Conservation (phyloP, 2,888 invertebrate species). For the Laothoe populi region DNA sequence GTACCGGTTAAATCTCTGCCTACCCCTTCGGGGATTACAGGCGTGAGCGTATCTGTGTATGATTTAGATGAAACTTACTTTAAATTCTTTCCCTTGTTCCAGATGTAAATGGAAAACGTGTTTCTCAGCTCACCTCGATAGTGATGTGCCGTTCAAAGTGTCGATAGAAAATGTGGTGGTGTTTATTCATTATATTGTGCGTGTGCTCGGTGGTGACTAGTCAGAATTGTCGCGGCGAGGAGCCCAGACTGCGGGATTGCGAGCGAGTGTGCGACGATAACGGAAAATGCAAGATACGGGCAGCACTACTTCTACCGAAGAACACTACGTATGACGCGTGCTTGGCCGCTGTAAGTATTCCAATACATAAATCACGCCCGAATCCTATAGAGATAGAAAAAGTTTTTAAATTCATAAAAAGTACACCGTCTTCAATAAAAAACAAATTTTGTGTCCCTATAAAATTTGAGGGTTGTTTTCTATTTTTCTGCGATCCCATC, state of each 20-base stretch:
- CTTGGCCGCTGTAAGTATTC: conserved; percentile 76
- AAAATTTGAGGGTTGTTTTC: too few species aligned
- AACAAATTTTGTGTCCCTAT: too few species aligned
- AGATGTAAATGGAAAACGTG: conserved; percentile 25
- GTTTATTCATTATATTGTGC: conserved; percentile 51
- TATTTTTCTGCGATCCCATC: too few species aligned
- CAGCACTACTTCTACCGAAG: conserved; percentile 87
- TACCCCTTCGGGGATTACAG: too few species aligned
- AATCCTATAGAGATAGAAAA: too few species aligned
- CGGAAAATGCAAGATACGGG: conserved; percentile 86
- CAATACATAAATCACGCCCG: not conserved
- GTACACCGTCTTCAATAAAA: too few species aligned
- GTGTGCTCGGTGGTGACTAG: conserved; percentile 42
- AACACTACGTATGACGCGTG: conserved; percentile 83
- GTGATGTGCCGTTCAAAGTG: conserved; percentile 26
- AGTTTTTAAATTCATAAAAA: too few species aligned
- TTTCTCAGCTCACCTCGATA: not conserved
- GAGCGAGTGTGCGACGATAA: conserved; percentile 76
- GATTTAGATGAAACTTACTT: too few species aligned
- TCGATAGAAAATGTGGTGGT: conserved; percentile 59
- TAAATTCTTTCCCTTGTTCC: conserved; percentile 27
- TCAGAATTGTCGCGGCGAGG: conserved; percentile 71
- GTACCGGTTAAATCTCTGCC: too few species aligned
- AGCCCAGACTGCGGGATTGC: conserved; percentile 67
- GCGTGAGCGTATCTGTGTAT: too few species aligned